Evolutionary conservation across 2,888 invertebrate species (phyloP).

Genomic region (Vesta saturnalis): DNA sequence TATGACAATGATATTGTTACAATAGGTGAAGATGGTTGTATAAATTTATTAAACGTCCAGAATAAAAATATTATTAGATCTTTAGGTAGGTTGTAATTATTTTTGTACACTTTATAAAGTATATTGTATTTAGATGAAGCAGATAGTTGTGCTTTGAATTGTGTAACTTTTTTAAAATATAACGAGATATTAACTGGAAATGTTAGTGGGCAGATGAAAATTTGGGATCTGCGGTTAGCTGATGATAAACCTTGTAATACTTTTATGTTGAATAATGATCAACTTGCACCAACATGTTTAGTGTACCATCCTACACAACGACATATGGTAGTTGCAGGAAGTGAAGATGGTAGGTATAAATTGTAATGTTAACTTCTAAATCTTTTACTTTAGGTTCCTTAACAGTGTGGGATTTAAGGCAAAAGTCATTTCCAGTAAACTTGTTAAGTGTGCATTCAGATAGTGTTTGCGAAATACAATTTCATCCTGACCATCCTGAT

Average conservation of each 20-base stretch:
- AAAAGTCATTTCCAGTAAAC: slow-evolving; percentile 84
- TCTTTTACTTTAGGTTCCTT: slow-evolving; percentile 67
- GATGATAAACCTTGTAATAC: slow-evolving; percentile 72
- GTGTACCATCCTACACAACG: slow-evolving; percentile 88
- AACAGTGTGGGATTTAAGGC: slow-evolving; percentile 90
- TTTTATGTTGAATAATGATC: slow-evolving; percentile 80
- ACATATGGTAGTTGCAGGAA: slow-evolving; percentile 84
- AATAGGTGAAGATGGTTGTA: slow-evolving; percentile 85
- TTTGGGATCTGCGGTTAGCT: slow-evolving; percentile 82
- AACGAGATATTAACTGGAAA: slow-evolving; percentile 85
- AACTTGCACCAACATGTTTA: slow-evolving; percentile 78
- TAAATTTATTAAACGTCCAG: slow-evolving; percentile 67
- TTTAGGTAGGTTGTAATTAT: slow-evolving; percentile 61
- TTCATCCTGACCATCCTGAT: slow-evolving; percentile 86
- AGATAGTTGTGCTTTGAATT: slow-evolving; percentile 84
- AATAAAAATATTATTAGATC: slow-evolving; percentile 63
- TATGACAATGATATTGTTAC: slow-evolving; percentile 83
- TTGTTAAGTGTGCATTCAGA: slow-evolving; percentile 80
- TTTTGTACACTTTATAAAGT: not conserved
- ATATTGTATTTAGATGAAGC: slow-evolving; percentile 67
- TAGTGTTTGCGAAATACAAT: slow-evolving; percentile 85
- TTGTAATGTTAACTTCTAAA: slow-evolving; percentile 6
- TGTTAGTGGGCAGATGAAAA: slow-evolving; percentile 88
- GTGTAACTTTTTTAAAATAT: slow-evolving; percentile 78
- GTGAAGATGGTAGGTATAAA: slow-evolving; percentile 71